Percentiles rank a stretch among this genome's conserved stretches.
Conservation (phyloP, 2,888 invertebrate species). For the Drosophila infuscata region DNA sequence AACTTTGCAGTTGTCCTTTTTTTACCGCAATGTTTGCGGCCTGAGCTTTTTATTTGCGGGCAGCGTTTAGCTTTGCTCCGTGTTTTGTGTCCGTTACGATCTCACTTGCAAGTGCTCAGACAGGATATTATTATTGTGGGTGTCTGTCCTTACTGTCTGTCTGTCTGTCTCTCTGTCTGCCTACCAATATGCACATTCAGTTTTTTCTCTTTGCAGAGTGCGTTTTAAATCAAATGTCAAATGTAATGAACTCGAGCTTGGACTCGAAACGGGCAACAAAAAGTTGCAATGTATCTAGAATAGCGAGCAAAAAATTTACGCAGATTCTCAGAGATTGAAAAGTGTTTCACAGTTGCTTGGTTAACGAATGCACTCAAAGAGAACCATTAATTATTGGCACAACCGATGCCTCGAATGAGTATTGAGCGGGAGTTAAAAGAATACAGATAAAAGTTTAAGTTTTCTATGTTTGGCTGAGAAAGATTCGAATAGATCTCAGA, state of each 20-base stretch:
- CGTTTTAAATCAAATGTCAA: slow-evolving; percentile 60
- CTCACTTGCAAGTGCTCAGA: slow-evolving; percentile 51
- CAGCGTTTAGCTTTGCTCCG: slow-evolving; percentile 27
- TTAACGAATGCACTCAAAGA: slow-evolving; percentile 2
- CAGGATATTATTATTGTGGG: slow-evolving; percentile 63
- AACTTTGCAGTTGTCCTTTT: slow-evolving; percentile 66
- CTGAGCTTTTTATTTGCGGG: slow-evolving; percentile 56
- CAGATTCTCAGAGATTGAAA: slow-evolving; percentile 1
- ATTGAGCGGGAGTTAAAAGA: background rate
- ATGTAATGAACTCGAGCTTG: slow-evolving; percentile 49
- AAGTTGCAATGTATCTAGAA: slow-evolving; percentile 16
- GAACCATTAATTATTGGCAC: slow-evolving; percentile 18
- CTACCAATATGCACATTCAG: slow-evolving; percentile 10
- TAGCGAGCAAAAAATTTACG: background rate
- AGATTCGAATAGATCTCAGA: no score
- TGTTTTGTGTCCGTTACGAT: slow-evolving; percentile 28
- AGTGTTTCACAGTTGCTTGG: slow-evolving; percentile 5
- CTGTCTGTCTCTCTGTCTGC: background rate
- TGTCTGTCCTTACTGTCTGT: slow-evolving; percentile 1
- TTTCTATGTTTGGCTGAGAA: background rate
- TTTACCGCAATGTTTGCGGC: slow-evolving; percentile 63
- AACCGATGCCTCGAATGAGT: background rate
- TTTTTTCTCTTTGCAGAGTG: slow-evolving; percentile 25
- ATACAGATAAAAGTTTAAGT: no score
- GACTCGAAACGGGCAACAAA: slow-evolving; percentile 9